Evolutionary conservation across 35 echinoderm and acorn worm genomes (phyloP).

Genomic region (Strongylocentrotus purpuratus): DNA sequence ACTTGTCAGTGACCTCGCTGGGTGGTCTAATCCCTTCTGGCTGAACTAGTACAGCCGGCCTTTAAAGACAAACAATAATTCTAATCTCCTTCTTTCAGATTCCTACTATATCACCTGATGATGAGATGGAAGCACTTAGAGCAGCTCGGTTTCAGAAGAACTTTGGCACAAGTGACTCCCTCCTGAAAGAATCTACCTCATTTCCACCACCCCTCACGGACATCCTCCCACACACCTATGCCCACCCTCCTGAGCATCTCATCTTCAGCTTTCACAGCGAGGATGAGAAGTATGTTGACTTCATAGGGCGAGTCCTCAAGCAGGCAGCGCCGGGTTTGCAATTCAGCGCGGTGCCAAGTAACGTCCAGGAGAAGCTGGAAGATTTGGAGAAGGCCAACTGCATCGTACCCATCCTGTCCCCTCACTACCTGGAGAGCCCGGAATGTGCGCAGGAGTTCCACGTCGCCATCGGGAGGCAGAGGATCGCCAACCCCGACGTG

Average conservation of each 20-base stretch:
- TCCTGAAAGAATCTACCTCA: not conserved
- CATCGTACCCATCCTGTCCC: slow-evolving; percentile 62
- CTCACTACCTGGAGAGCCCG: slow-evolving; percentile 82
- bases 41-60: no score
- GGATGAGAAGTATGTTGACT: slow-evolving; percentile 64
- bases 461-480: slow-evolving; percentile 76
- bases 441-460: slow-evolving; percentile 89
- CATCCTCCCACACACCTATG: not conserved
- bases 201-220: not conserved
- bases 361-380: slow-evolving; percentile 45
- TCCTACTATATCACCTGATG: not conserved
- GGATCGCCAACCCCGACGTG: slow-evolving; percentile 51
- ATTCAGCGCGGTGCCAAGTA: slow-evolving; percentile 4
- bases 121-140: slow-evolving; percentile 6
- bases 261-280: slow-evolving; percentile 60
- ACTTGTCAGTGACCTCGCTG: no score
- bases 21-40: no score
- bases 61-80: not conserved
- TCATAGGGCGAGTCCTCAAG: slow-evolving; percentile 37
- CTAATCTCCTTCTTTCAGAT: not conserved
- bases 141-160: not conserved
- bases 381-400: slow-evolving; percentile 58
- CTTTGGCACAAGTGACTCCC: not conserved
- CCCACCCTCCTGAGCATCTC: not conserved
- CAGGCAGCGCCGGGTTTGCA: slow-evolving; percentile 40